These are phyloP conservation scores for Balearica regulorum DNA, from an alignment of 2,797 vertebrate species.

Conservation along the genomic window DNA sequence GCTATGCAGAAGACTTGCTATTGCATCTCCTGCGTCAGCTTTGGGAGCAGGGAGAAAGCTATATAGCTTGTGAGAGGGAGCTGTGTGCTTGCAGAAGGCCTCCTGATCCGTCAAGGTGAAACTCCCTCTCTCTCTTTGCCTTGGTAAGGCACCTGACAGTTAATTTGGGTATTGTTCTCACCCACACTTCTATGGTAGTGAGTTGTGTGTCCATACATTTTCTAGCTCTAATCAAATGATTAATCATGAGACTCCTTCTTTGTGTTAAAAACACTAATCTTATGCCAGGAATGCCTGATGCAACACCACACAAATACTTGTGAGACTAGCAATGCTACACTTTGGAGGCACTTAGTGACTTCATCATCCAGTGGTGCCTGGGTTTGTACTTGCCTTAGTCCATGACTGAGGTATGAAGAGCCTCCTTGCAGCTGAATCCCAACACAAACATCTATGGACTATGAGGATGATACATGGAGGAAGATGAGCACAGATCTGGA, in stretches of 20 bases:
- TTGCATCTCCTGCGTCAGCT: background rate
- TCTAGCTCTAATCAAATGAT: background rate
- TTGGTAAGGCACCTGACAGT: fast-evolving
- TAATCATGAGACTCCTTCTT: background rate
- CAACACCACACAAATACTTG: background rate
- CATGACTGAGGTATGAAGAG: background rate
- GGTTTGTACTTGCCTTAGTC: background rate
- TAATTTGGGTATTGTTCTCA: background rate
- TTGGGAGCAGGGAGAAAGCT: background rate
- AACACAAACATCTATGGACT: background rate
- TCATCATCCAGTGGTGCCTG: background rate
- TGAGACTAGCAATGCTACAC: background rate
- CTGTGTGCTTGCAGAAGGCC: background rate
- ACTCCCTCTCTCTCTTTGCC: background rate
- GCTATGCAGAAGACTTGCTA: background rate
- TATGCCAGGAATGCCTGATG: background rate
- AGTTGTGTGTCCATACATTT: background rate
- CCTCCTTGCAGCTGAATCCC: background rate
- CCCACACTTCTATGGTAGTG: background rate
- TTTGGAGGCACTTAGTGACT: background rate
- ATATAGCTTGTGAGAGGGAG: background rate
- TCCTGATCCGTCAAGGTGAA: background rate
- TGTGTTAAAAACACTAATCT: background rate
- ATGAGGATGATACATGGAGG: background rate
- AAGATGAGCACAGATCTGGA: background rate